Base-by-base conservation (phyloP, 2,888 invertebrate species). In the Drosophila multiciliata region DNA sequence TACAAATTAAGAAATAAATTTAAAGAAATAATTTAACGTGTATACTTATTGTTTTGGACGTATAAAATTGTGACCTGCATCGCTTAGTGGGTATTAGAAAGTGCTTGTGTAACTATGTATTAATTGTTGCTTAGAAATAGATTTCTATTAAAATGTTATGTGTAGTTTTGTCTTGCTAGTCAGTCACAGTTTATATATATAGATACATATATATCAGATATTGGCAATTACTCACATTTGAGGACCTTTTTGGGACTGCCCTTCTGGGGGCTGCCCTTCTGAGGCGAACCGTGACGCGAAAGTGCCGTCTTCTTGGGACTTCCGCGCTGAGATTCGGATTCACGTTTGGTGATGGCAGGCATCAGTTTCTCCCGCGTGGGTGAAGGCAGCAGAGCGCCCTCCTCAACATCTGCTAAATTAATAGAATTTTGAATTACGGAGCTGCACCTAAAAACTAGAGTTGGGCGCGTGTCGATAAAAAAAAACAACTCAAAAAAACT, bases 301-400 rank as follows among this genome's bases (percentile, higher is more conserved):
- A 93, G 84, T 63, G 93, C 91, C 65, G 93, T 92, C 90, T 94
- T 93, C 70, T 93, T 93, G 53, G 93, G 93, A 72, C 93, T 93
- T 62, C 93, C 93, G 33, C 91, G 89, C 78, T 93, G 93, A 57
- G 93, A 93, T 77, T 92, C 92, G 3, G 92, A 92, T 79, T 93
- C 93, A 76, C 93, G 92, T 75, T 93, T 93, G 70, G 93, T 93
- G 66, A 95, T 94, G 75, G 95, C 95, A 79, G 96, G 96, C 94
- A 96, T 95, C 87, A 96, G 92, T 92, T 96, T 96, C 92, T 96
- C 96, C 86, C 95, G 94, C 82, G 96, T 96, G 75, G 96, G 96
- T 90, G 96, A 96, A 83, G 94, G 95, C 91, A 96, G 93, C 86
- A 96, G 94, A 82, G 95, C 95, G 76, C 95, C 95, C 91, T 96